Base-by-base conservation (phyloP, 2,113 vertebrate genomes). In the Mystacornis crossleyi region DNA sequence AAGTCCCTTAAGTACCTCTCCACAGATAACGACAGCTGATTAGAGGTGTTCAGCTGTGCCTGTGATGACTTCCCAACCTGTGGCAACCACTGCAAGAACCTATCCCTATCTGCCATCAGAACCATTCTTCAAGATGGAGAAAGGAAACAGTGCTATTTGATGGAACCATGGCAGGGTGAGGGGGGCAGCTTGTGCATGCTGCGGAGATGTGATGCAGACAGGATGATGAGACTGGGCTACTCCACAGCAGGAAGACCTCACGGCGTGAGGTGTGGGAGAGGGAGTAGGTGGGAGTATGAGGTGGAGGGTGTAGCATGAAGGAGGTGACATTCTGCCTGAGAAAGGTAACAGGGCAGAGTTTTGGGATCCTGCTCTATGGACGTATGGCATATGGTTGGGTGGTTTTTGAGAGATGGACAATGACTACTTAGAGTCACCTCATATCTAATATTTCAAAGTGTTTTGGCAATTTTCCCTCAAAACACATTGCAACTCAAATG, bases 211-310 rank as follows among this genome's bases (percentile, higher is more conserved):
- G 80, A 31, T 3, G 1, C 34, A 70, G 42, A 18, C 25, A 66
- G 54, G 33, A 42, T 40, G 23, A 25, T 50, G 54, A 38, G 31
- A 20, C 0, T 45, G 83, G 67, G 45, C 38, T 81, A 8, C 42
- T 90, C 57, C 1, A 1, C 53, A 67, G 43, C 58, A 73, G n/a
- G 34, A 61, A 86, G 25, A 50, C 12, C 50, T 89, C 50, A 34
- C 0, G 0, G 36, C 11, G 5, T 60, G 62, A 77, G 40, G 8
- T 34, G 43, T 67, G 48, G 18, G n/a, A n/a, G 9, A 53, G 21
- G 38, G n/a, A 77, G 15, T n/a, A 73, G 10, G 13, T 70, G 45
- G 53, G 20, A 87, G 25, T 18, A 31, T 16, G 70, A 79, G 10
- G 21, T 50, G 31, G 29, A 47, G 4, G 8, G 4, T 81, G 12